Evolutionary conservation across 1,140 invertebrate genomes (phyloP), one percentile per base, ranked within the genome.

Genomic region (Pissodes strobi): DNA sequence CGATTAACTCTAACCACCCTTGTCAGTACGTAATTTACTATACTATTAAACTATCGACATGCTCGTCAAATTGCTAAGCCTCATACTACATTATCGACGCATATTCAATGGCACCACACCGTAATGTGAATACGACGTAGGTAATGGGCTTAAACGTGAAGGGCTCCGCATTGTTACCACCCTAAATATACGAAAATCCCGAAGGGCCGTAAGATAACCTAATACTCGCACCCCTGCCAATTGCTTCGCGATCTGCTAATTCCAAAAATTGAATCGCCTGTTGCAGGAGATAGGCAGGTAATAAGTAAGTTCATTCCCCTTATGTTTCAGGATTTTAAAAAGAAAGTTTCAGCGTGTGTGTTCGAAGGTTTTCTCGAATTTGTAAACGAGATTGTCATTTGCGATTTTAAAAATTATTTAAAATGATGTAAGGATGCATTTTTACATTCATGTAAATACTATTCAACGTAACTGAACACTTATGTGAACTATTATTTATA

Each of bases 241-340:
- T 63, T 38, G 52, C 49, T 63, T 63, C 52, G 55, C 51, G 60
- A 63, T 63, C 60, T 63, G 60, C 52, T 63, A 63, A 63, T 56
- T 63, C 25, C 49, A 48, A 53, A 63, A 63, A 56, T 63, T 53
- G 49, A 61, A 51, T 61, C 25, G 58, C 58, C 58, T 51, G 46
- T 61, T 51, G 58, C 58, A 19, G 53, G 18, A n/a, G 56, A 59
- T 51, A 30, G 38, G 25, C 3, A 45, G 41, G 41, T 45, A 45
- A 45, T 21, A 19, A 18, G 41, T n/a, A n/a, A n/a, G n/a, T n/a
- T n/a, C n/a, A n/a, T n/a, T n/a, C n/a, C n/a, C n/a, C n/a, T n/a
- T n/a, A n/a, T n/a, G n/a, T n/a, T n/a, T n/a, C n/a, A n/a, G n/a
- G n/a, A n/a, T n/a, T n/a, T n/a, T n/a, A n/a, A n/a, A n/a, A n/a